Evolutionary conservation across 2,113 vertebrate genomes (phyloP).

Genomic region (Hippopotamus amphibius): DNA sequence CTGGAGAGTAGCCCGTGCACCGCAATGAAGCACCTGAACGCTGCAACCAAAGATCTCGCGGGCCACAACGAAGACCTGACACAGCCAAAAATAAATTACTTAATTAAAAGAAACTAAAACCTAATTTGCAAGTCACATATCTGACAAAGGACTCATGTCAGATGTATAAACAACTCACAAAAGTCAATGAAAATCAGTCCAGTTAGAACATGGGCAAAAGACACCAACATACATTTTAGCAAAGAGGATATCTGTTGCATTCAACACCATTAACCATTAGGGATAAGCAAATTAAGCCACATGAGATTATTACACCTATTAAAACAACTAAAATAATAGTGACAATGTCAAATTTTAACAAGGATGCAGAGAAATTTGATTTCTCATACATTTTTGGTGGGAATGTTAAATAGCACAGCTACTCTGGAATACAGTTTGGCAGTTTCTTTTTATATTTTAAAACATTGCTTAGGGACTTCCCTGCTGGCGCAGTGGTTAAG

Average conservation of each 20-base stretch:
- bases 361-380: neutral
- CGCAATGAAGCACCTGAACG: too few species aligned
- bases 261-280: neutral
- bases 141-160: neutral
- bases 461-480: neutral
- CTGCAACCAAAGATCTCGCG: too few species aligned
- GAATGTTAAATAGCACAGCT: neutral
- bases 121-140: neutral
- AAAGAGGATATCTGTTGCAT: neutral
- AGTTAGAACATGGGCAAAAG: neutral
- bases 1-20: too few species aligned
- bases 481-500: too few species aligned
- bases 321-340: neutral
- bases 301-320: conserved; percentile 4
- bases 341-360: neutral
- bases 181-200: neutral
- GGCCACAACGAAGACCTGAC: too few species aligned
- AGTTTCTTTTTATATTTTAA: neutral
- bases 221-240: neutral
- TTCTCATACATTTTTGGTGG: neutral
- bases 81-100: too few species aligned
- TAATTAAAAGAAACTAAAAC: neutral
- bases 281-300: neutral
- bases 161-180: neutral
- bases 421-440: neutral